phyloP scores from a whole-genome alignment of 2,797 vertebrate genomes.

The Malurus leucopterus region DNA sequence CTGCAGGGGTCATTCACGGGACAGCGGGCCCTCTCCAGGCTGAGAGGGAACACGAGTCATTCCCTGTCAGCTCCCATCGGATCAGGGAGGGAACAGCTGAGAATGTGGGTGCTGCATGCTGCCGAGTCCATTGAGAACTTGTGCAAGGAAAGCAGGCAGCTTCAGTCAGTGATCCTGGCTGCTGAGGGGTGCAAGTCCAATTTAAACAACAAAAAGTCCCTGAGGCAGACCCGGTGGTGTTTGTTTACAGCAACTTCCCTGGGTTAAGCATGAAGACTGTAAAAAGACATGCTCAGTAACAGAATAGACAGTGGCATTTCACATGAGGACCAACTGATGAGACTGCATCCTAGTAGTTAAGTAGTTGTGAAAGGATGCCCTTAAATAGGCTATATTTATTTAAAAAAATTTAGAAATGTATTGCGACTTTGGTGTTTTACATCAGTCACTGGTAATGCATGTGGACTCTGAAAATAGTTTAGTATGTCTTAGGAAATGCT shows the following conservation, averaged over 20 bases:
- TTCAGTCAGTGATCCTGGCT: background rate
- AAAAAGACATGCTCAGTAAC: background rate
- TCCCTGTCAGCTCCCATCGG: fast-evolving
- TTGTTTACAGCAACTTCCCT: background rate
- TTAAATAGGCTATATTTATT: background rate
- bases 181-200: background rate
- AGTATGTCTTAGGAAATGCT: background rate
- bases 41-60: background rate
- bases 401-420: background rate
- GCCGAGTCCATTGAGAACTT: background rate
- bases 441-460: background rate
- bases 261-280: background rate
- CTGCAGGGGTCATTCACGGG: background rate
- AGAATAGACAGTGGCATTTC: background rate
- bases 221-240: background rate
- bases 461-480: fast-evolving
- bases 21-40: background rate
- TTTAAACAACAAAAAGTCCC: background rate
- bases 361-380: background rate
- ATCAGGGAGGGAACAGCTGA: conserved; percentile 26
- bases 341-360: background rate
- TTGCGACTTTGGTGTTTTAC: background rate
- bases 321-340: background rate
- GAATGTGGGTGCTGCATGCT: background rate
- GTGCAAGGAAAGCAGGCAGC: background rate